Percentiles rank a stretch among this genome's conserved stretches.
These are phyloP conservation scores for Myoxocephalus aenaeus DNA, from an alignment of 2,797 vertebrate genomes.

Conservation along the genomic window DNA sequence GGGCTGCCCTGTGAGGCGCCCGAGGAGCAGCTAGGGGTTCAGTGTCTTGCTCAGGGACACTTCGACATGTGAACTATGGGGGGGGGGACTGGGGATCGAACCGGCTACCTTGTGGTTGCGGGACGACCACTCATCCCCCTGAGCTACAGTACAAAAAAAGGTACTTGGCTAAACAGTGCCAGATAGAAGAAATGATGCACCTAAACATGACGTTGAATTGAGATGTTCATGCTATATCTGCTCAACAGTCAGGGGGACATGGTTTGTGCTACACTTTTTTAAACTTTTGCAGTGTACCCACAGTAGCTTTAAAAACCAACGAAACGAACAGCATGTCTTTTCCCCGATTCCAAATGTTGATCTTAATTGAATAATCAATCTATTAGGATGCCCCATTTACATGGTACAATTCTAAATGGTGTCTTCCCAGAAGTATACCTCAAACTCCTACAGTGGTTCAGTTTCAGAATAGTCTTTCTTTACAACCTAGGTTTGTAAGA, in stretches of 20 bases:
- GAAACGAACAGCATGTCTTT: neutral
- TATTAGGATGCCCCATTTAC: neutral
- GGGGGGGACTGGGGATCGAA: too few relatives aligned
- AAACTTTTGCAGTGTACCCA: neutral
- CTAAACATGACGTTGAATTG: neutral
- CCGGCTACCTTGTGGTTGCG: too few relatives aligned
- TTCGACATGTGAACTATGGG: too few relatives aligned
- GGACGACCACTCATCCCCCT: too few relatives aligned
- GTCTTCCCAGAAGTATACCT: neutral
- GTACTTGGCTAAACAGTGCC: neutral
- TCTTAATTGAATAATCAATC: neutral
- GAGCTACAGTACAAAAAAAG: too few relatives aligned
- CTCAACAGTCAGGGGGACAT: neutral
- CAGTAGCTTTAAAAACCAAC: neutral
- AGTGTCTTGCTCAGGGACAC: too few relatives aligned
- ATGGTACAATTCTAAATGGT: neutral
- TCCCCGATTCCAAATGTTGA: too few relatives aligned
- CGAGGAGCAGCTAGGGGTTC: too few relatives aligned
- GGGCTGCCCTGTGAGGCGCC: too few relatives aligned
- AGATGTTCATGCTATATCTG: neutral
- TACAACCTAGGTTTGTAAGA: neutral
- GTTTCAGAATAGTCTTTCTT: neutral
- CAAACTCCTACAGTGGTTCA: neutral
- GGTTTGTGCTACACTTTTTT: neutral
- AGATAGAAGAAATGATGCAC: neutral